Evolutionary conservation across 2,797 vertebrate genomes (phyloP).

Genomic region (Chrosomus eos): DNA sequence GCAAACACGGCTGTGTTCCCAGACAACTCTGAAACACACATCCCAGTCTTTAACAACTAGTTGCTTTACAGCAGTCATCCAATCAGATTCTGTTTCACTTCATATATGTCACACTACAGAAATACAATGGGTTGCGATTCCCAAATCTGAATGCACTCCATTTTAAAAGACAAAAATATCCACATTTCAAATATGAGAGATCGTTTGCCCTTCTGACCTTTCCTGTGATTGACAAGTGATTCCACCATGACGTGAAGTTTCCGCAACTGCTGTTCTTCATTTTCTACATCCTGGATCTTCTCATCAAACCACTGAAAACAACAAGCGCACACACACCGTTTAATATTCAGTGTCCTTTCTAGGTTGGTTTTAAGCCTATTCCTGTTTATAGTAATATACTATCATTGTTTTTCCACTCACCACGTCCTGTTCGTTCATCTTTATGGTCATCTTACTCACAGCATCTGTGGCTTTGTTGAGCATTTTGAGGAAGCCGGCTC

Average conservation of each 20-base stretch:
- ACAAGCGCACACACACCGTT: background rate
- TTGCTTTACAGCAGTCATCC: background rate
- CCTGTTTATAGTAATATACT: background rate
- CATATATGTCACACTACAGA: background rate
- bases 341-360: background rate
- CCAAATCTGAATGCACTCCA: background rate
- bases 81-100: background rate
- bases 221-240: conserved; percentile 90
- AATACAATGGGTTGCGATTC: background rate
- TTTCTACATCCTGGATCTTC: conserved; percentile 96
- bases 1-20: conserved; percentile 93
- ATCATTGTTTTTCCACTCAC: conserved; percentile 76
- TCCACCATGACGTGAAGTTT: conserved; percentile 91
- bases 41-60: background rate
- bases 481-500: conserved; percentile 97
- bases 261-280: conserved; percentile 91
- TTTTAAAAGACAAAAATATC: background rate
- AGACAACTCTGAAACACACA: conserved; percentile 78
- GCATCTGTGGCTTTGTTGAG: conserved; percentile 95
- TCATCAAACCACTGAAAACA: conserved; percentile 95
- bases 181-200: background rate
- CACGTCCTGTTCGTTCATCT: conserved; percentile 97
- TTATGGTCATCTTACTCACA: conserved; percentile 99
- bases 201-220: conserved; percentile 79
- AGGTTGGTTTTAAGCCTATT: background rate